These are phyloP conservation scores for Lepidotrigona ventralis DNA, from an alignment of 1,140 invertebrate genomes.

Conservation along the genomic window DNA sequence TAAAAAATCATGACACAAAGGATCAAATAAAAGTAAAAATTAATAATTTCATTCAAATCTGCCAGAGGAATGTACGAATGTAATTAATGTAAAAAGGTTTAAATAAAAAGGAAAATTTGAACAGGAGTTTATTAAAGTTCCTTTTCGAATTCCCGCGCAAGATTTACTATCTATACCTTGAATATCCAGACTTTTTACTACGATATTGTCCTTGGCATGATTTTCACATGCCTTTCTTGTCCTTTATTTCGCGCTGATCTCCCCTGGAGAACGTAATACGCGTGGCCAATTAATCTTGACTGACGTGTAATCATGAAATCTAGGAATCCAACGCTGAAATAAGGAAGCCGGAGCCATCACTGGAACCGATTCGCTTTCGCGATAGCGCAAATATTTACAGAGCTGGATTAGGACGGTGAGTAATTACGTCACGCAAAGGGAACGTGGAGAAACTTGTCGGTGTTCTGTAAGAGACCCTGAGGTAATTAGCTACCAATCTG, in stretches of 20 bases:
- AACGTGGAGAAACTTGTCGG: constrained; percentile 6
- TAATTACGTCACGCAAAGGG: constrained; percentile 39
- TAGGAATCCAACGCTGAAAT: constrained; percentile 15
- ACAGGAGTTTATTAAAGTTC: too few relatives aligned
- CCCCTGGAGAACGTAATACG: not conserved
- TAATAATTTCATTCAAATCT: too few relatives aligned
- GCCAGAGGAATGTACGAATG: too few relatives aligned
- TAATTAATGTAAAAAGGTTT: too few relatives aligned
- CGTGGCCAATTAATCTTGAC: constrained; percentile 28
- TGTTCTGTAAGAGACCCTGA: not conserved
- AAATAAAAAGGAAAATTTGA: too few relatives aligned
- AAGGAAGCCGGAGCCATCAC: constrained; percentile 8
- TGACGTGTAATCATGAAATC: constrained; percentile 18
- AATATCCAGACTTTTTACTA: not conserved
- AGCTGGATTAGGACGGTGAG: constrained; percentile 33
- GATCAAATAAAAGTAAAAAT: too few relatives aligned
- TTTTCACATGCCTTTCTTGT: not conserved
- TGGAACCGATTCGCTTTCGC: constrained; percentile 2
- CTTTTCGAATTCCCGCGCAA: too few relatives aligned
- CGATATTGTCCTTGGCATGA: not conserved
- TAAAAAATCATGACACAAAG: too few relatives aligned
- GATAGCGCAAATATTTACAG: constrained; percentile 30
- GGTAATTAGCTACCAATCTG: constrained; percentile 11
- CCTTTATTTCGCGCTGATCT: not conserved
- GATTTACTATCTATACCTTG: too few relatives aligned